Conservation (phyloP, 2,888 invertebrate species). For the Meta bourneti region DNA sequence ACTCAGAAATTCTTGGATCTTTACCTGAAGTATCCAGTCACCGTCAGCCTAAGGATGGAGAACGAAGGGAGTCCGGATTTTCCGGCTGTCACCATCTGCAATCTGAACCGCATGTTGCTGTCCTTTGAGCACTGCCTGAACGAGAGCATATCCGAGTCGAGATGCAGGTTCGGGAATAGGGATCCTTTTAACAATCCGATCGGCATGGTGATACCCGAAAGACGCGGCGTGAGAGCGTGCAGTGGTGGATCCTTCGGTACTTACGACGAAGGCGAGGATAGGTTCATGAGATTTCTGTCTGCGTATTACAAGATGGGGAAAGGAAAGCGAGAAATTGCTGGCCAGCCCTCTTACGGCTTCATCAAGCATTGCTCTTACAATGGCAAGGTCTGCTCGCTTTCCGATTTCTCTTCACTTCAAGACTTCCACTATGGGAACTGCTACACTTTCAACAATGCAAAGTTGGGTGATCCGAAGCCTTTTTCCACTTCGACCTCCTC, state of each 20-base stretch:
- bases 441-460: conserved; percentile 32
- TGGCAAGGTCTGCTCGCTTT: neutral
- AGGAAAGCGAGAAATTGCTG: neutral
- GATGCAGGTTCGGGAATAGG: neutral
- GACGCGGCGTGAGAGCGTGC: neutral
- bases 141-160: neutral
- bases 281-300: neutral
- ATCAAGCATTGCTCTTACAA: conserved; percentile 25
- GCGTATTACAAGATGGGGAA: neutral
- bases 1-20: conserved; percentile 1
- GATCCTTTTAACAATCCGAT: no score
- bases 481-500: neutral
- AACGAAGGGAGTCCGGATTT: conserved; percentile 27
- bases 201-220: neutral
- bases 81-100: conserved; percentile 78
- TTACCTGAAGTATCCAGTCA: conserved; percentile 35
- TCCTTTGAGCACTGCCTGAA: neutral
- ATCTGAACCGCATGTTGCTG: conserved; percentile 73
- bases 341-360: neutral
- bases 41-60: neutral
- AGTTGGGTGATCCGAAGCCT: neutral
- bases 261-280: neutral
- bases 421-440: conserved; percentile 55
- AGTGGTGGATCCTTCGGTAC: neutral
- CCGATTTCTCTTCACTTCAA: neutral